phyloP scores from a whole-genome alignment of 2,797 vertebrate species.

The Novumbra hubbsi region DNA sequence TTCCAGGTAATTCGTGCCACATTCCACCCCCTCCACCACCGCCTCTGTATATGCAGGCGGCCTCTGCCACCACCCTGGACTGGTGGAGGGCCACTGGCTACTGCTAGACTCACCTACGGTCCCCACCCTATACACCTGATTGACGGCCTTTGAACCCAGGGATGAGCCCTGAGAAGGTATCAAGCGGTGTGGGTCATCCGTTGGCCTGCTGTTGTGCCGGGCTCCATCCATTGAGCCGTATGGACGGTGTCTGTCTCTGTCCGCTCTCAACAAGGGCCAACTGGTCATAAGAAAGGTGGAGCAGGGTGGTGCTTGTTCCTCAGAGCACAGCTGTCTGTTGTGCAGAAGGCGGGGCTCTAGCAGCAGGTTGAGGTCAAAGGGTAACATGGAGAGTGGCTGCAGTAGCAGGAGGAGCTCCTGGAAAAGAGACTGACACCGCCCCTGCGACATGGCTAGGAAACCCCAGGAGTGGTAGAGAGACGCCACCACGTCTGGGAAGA shows the following conservation, averaged over 20 bases:
- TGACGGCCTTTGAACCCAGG: constrained; percentile 61
- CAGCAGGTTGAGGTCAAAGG: constrained; percentile 91
- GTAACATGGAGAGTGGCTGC: constrained; percentile 89
- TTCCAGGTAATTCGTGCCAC: constrained; percentile 57
- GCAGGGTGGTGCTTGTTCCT: constrained; percentile 73
- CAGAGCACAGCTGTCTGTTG: constrained; percentile 74
- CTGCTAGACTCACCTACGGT: constrained; percentile 36
- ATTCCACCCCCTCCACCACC: constrained; percentile 78
- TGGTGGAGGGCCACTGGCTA: constrained; percentile 31
- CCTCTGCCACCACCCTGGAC: constrained; percentile 59
- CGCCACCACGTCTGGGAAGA: constrained; percentile 78
- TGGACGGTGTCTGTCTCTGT: constrained; percentile 37
- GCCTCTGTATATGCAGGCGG: constrained; percentile 70
- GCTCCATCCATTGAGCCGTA: constrained; percentile 39
- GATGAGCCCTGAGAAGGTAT: constrained; percentile 73
- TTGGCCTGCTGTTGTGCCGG: constrained; percentile 63
- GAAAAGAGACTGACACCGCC: constrained; percentile 79
- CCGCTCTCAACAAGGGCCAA: constrained; percentile 58
- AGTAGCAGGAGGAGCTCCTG: constrained; percentile 91
- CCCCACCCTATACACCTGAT: constrained; percentile 59
- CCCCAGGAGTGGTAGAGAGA: constrained; percentile 88
- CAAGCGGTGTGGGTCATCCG: constrained; percentile 76
- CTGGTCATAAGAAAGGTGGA: constrained; percentile 81
- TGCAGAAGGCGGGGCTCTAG: constrained; percentile 81
- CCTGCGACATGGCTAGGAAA: constrained; percentile 84